Conservation (phyloP, 2,797 vertebrate genomes). For the Oreortyx pictus region DNA sequence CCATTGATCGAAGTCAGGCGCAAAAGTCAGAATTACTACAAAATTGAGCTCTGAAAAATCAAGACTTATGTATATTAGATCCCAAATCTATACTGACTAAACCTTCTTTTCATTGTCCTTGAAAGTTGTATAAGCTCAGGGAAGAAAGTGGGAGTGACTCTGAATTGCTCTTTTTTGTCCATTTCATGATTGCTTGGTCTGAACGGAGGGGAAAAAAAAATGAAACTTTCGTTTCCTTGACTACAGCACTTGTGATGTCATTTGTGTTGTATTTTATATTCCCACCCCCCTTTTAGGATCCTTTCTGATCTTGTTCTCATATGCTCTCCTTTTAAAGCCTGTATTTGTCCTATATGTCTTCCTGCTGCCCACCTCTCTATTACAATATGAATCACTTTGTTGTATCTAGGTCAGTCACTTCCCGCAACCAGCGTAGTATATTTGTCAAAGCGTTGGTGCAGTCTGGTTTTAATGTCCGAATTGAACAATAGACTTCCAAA, state of each 20-base stretch:
- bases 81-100: slow-evolving; percentile 13
- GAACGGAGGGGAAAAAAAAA: slow-evolving; percentile 12
- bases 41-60: slow-evolving; percentile 22
- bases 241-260: slow-evolving; percentile 54
- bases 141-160: slow-evolving; percentile 28
- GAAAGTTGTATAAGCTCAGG: slow-evolving; percentile 37
- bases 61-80: slow-evolving; percentile 42
- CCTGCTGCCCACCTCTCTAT: slow-evolving; percentile 50
- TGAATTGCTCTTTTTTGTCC: slow-evolving; percentile 63
- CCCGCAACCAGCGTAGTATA: neutral
- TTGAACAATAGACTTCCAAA: neutral
- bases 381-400: neutral
- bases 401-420: slow-evolving; percentile 48
- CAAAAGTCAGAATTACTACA: slow-evolving; percentile 8
- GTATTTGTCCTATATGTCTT: slow-evolving; percentile 28
- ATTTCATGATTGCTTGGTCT: slow-evolving; percentile 63
- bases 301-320: slow-evolving; percentile 26
- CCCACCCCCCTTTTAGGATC: slow-evolving; percentile 29
- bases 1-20: neutral
- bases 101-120: slow-evolving; percentile 47
- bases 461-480: slow-evolving; percentile 22
- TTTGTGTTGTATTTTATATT: slow-evolving; percentile 59
- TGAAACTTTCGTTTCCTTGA: slow-evolving; percentile 57
- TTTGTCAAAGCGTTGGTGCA: slow-evolving; percentile 12
- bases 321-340: slow-evolving; percentile 13